Conservation (phyloP, 2,888 invertebrate genomes). For the Digitonthophagus gazella region DNA sequence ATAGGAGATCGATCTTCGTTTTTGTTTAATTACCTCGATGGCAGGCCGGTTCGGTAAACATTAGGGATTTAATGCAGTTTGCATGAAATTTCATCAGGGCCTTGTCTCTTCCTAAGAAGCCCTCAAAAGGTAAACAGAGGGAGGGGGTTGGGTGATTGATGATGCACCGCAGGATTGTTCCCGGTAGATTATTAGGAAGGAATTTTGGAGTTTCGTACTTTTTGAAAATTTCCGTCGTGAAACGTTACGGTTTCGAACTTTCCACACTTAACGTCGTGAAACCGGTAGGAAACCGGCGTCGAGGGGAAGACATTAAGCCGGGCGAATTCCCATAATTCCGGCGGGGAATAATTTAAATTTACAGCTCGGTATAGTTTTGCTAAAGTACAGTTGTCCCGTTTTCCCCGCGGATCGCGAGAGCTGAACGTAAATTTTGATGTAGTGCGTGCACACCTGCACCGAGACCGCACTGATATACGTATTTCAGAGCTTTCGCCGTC, state of each 20-base stretch:
- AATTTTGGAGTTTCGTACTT: neutral
- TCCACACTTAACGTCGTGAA: neutral
- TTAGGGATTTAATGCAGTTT: conserved; percentile 10
- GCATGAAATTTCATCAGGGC: conserved; percentile 5
- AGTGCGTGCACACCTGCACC: neutral
- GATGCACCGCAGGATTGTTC: neutral
- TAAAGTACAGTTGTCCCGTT: neutral
- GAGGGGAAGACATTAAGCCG: neutral
- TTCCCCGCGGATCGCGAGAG: neutral
- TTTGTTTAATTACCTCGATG: neutral
- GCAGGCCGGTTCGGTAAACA: conserved; percentile 3
- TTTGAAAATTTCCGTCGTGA: neutral
- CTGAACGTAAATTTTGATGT: neutral
- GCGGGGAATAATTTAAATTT: neutral
- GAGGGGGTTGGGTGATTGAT: conserved; percentile 1
- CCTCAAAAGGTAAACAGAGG: neutral
- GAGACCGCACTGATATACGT: neutral
- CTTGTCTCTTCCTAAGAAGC: neutral
- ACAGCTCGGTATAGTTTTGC: neutral
- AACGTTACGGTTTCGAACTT: neutral
- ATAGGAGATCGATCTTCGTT: neutral
- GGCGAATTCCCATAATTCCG: neutral
- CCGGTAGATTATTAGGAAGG: neutral
- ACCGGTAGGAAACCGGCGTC: neutral
- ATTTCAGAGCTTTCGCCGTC: neutral